Evolutionary conservation across 2,888 invertebrate species (phyloP).

Genomic region (Brachylomia viminalis): DNA sequence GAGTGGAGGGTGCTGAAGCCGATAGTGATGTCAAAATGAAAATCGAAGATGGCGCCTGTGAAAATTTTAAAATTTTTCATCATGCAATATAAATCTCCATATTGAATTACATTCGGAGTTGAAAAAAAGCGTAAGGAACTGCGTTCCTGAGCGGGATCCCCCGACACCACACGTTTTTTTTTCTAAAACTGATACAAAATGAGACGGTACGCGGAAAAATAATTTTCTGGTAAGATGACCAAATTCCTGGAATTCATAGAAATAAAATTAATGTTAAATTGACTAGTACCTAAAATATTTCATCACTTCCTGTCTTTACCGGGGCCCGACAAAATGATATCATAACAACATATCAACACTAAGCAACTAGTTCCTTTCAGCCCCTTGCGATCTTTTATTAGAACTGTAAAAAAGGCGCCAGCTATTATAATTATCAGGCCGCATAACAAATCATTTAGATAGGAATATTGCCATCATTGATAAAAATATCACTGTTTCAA

Average conservation of each 20-base stretch:
- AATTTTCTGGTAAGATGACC: not conserved
- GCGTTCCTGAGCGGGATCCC: too few relatives aligned
- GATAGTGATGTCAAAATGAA: too few relatives aligned
- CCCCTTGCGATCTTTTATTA: not conserved
- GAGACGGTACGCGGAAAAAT: not conserved
- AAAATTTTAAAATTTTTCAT: too few relatives aligned
- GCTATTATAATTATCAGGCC: slow-evolving; percentile 1
- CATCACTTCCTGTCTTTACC: not conserved
- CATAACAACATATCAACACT: not conserved
- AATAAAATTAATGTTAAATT: not conserved
- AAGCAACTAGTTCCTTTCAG: not conserved
- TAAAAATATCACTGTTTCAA: not conserved
- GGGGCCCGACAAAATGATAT: not conserved
- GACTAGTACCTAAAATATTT: not conserved
- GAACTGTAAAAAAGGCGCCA: not conserved
- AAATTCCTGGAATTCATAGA: not conserved
- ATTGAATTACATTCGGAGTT: too few relatives aligned
- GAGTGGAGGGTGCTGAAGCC: too few relatives aligned
- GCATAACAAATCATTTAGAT: not conserved
- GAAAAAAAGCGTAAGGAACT: too few relatives aligned
- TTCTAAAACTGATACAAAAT: not conserved
- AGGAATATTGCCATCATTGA: not conserved
- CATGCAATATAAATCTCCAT: too few relatives aligned
- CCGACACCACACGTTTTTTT: too few relatives aligned
- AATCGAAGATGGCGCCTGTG: too few relatives aligned